Conservation (phyloP, 2,113 vertebrate genomes). For the Lepidothrix coronata region DNA sequence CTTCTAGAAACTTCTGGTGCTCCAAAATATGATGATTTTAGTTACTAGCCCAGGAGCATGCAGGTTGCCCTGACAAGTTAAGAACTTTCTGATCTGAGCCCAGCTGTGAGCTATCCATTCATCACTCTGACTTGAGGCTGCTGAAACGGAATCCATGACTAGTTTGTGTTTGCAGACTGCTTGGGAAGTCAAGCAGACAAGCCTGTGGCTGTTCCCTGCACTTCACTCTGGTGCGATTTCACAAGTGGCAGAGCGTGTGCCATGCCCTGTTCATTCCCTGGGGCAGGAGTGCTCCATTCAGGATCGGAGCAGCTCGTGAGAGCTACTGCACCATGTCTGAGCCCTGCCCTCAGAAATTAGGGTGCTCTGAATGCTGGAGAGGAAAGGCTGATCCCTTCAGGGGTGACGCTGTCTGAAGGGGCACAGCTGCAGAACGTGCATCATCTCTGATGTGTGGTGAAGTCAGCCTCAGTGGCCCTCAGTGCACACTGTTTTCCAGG, state of each 20-base stretch:
- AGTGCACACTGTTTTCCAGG: accelerated
- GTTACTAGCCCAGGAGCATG: background rate
- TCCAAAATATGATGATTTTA: background rate
- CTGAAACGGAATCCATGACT: accelerated
- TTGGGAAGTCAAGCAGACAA: background rate
- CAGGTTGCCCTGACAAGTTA: background rate
- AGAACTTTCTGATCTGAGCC: background rate
- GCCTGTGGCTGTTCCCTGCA: background rate
- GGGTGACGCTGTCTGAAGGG: accelerated
- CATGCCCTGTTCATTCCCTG: background rate
- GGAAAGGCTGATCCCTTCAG: accelerated
- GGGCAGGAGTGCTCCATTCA: accelerated
- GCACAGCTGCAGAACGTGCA: accelerated
- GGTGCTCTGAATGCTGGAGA: background rate
- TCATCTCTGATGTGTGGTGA: accelerated
- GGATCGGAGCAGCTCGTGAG: background rate
- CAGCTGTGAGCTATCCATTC: too few relatives aligned
- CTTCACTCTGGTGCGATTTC: accelerated
- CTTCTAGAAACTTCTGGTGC: background rate
- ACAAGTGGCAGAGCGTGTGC: accelerated
- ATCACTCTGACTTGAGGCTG: accelerated
- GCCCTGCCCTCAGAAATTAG: accelerated
- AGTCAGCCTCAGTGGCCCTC: accelerated
- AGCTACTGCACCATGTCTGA: accelerated
- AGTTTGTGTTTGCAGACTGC: background rate